A percentile compares a stretch with the other conserved stretches of the same genome.
These are phyloP conservation scores for Orthonyx spaldingii DNA, from an alignment of 2,113 vertebrate species.

Conservation along the genomic window DNA sequence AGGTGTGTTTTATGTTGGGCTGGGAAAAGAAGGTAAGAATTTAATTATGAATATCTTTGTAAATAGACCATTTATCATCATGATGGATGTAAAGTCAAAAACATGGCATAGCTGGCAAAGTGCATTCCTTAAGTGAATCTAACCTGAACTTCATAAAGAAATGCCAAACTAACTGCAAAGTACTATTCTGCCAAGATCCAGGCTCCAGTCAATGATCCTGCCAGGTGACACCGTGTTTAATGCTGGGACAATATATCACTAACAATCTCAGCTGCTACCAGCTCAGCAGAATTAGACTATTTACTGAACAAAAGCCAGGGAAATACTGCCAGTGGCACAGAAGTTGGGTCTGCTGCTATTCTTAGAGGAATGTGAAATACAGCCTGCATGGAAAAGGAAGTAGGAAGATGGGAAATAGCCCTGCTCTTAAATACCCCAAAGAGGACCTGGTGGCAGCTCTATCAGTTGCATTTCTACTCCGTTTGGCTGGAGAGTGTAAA, in stretches of 20 bases:
- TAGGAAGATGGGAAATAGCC: background rate
- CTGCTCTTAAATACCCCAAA: background rate
- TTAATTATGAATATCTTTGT: slow-evolving; percentile 50
- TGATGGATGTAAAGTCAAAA: slow-evolving; percentile 21
- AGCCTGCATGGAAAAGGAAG: background rate
- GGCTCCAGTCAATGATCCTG: slow-evolving; percentile 47
- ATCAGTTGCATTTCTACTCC: background rate
- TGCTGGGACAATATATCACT: slow-evolving; percentile 46
- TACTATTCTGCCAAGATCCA: slow-evolving; percentile 26
- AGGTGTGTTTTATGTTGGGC: slow-evolving; percentile 29
- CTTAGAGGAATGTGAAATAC: background rate
- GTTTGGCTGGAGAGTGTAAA: background rate
- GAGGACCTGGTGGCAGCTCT: background rate
- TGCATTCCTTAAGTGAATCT: slow-evolving; percentile 42
- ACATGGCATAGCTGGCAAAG: slow-evolving; percentile 43
- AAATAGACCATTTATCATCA: slow-evolving; percentile 54
- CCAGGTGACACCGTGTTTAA: slow-evolving; percentile 30
- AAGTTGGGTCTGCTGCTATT: background rate
- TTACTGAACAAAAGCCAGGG: slow-evolving; percentile 20
- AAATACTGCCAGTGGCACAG: background rate
- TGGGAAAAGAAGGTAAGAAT: slow-evolving; percentile 37
- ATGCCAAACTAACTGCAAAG: slow-evolving; percentile 41
- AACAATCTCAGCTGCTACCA: slow-evolving; percentile 28
- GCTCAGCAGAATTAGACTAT: slow-evolving; percentile 24
- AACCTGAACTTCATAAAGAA: slow-evolving; percentile 63